Evolutionary conservation across 2,888 invertebrate genomes (phyloP), one percentile per base, ranked within the genome.

Genomic region (Lycia hirtaria): DNA sequence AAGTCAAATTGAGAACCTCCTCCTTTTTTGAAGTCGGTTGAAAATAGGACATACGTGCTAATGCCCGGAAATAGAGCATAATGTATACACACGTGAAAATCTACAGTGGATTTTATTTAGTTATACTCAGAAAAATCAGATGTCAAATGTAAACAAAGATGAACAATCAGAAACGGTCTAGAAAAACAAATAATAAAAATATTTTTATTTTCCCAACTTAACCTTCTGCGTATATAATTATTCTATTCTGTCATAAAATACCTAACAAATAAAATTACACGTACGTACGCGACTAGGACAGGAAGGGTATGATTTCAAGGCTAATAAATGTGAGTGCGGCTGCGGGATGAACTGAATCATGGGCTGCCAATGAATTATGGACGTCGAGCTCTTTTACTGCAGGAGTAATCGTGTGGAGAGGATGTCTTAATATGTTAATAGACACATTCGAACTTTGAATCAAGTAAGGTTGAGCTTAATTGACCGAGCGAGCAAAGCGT

Each of bases 161-260:
- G n/a, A n/a, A n/a, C n/a, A n/a, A n/a, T n/a, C n/a, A n/a, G n/a
- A n/a, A n/a, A n/a, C n/a, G n/a, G n/a, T n/a, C n/a, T n/a, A n/a
- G n/a, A n/a, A n/a, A n/a, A n/a, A n/a, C n/a, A n/a, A n/a, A n/a
- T 30, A n/a, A 12, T 20, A 35, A 47, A 30, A 19, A 30, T 0
- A 24, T 17, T 1, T 49, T 32, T 3, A 4, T 15, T 44, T 12
- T 32, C 3, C 14, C 7, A 40, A 47, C 3, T 45, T 47, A 6
- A 1, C 26, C 33, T 48, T 22, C 52, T 52, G 57, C 1, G 17
- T 22, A 15, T 9, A 12, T 1, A 28, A 4, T 68, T 70, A 67
- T 65, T 68, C 71, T 71, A 62, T 59, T 58, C 66, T 60, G 26
- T 50, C 50, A 71, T 78, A 77, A 78, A 78, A 71, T 69, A 70